These are phyloP conservation scores for Periparus ater DNA, from an alignment of 2,797 vertebrate genomes.

Conservation along the genomic window DNA sequence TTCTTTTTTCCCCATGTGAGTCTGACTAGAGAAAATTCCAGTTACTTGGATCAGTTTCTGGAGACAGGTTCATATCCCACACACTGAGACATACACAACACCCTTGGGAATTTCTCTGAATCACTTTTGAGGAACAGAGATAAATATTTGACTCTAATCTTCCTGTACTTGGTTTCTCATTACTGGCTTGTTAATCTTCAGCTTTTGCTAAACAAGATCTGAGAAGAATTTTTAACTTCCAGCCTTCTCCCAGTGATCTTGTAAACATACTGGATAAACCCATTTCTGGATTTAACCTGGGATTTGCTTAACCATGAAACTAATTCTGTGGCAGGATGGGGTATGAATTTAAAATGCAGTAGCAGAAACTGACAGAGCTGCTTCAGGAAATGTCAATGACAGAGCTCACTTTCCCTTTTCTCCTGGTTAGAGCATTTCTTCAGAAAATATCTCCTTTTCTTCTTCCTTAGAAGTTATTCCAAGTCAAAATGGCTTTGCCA, in stretches of 20 bases:
- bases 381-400: neutral
- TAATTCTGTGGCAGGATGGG: neutral
- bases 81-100: neutral
- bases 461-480: neutral
- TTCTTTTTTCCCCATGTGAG: neutral
- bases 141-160: neutral
- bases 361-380: neutral
- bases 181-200: neutral
- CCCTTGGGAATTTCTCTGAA: neutral
- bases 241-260: neutral
- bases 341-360: neutral
- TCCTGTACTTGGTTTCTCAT: neutral
- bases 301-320: neutral
- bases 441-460: neutral
- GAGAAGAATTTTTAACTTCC: conserved; percentile 7
- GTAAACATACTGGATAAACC: neutral
- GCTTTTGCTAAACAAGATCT: neutral
- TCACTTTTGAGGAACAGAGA: neutral
- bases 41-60: neutral
- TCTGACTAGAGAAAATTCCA: neutral
- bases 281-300: neutral
- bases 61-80: neutral
- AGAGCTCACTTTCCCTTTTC: neutral
- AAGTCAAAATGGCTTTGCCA: neutral
- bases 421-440: neutral